Percentiles rank a stretch among this genome's conserved stretches.
These are phyloP conservation scores for Paguma larvata DNA, from an alignment of 2,797 vertebrate genomes.

Conservation along the genomic window DNA sequence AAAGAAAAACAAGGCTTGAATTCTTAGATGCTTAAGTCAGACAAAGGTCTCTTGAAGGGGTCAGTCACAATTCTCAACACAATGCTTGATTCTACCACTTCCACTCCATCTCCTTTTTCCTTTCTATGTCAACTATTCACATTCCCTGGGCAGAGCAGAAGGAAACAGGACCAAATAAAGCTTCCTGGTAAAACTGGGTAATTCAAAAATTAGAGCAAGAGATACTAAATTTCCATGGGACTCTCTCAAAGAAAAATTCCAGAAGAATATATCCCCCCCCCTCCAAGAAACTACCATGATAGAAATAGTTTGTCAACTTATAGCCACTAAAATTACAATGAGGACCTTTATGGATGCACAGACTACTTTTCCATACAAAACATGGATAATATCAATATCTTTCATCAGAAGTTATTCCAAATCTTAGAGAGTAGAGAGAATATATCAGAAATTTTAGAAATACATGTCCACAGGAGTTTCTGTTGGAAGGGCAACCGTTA, in stretches of 20 bases:
- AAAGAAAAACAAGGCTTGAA: slow-evolving; percentile 68
- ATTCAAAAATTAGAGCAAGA: background rate
- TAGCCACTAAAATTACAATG: background rate
- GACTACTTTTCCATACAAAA: background rate
- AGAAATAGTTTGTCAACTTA: background rate
- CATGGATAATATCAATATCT: background rate
- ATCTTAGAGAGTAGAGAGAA: slow-evolving; percentile 22
- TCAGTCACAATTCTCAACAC: slow-evolving; percentile 47
- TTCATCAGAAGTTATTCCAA: background rate
- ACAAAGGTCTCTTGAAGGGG: slow-evolving; percentile 72
- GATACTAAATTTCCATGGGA: background rate
- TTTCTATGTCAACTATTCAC: background rate
- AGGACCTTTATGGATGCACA: background rate
- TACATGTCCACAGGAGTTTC: background rate
- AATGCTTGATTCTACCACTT: slow-evolving; percentile 50
- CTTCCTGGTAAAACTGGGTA: slow-evolving; percentile 22
- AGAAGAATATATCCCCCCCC: background rate
- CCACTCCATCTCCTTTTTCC: background rate
- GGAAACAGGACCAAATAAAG: background rate
- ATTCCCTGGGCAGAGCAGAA: background rate
- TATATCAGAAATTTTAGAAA: background rate
- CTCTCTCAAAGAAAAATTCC: background rate
- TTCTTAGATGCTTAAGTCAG: slow-evolving; percentile 63
- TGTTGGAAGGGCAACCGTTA: slow-evolving; percentile 10
- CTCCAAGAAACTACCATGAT: background rate